Conservation (phyloP, 1,140 invertebrate species). For the Muscidifurax raptorellus region DNA sequence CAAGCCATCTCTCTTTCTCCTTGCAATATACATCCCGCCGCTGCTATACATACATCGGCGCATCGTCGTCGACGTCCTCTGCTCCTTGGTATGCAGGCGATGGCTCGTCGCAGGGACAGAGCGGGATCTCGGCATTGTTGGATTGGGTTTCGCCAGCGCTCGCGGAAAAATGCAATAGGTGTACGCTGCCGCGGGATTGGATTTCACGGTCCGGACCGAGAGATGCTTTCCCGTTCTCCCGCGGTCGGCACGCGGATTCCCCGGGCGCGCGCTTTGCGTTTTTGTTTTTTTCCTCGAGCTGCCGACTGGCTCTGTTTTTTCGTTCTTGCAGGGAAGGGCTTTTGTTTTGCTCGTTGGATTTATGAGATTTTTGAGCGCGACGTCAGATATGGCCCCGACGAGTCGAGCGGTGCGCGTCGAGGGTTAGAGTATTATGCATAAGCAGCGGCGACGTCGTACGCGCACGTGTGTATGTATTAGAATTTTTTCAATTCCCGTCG, state of each 20-base stretch:
- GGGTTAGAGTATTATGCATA: not conserved
- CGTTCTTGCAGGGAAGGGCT: too few relatives aligned
- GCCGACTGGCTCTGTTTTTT: too few relatives aligned
- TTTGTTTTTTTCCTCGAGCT: not conserved
- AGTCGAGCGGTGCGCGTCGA: not conserved
- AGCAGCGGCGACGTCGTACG: not conserved
- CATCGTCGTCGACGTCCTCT: not conserved
- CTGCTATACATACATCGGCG: not conserved
- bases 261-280: not conserved
- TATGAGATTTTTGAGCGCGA: constrained; percentile 34
- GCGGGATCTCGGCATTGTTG: constrained; percentile 20
- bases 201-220: constrained; percentile 26
- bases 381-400: constrained; percentile 23
- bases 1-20: too few relatives aligned
- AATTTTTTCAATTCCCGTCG: not conserved
- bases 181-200: constrained; percentile 44
- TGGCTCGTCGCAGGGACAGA: not conserved
- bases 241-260: constrained; percentile 28
- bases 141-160: constrained; percentile 16
- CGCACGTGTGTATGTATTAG: too few relatives aligned
- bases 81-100: constrained; percentile 33
- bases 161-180: constrained; percentile 47
- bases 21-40: not conserved
- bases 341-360: constrained; percentile 8
- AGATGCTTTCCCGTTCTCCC: constrained; percentile 9